Evolutionary conservation across 2,797 vertebrate genomes (phyloP).

Genomic region (Huso huso): DNA sequence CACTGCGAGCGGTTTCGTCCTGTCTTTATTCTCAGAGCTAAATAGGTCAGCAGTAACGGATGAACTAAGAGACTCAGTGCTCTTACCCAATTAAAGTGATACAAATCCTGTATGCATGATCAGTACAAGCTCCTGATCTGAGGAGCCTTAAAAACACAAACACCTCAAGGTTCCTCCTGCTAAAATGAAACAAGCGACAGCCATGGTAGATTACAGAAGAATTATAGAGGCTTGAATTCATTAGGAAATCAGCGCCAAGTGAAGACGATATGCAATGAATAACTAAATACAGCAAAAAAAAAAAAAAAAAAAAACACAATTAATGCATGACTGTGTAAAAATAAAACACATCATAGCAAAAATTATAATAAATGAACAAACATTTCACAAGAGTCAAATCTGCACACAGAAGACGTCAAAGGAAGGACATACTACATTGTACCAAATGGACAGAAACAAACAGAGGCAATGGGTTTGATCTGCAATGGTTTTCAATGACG

Average conservation of each 20-base stretch:
- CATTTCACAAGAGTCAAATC: slow-evolving; percentile 32
- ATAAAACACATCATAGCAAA: slow-evolving; percentile 15
- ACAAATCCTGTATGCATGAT: slow-evolving; percentile 37
- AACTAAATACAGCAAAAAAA: background rate
- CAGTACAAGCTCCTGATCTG: slow-evolving; percentile 31
- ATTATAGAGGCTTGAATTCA: background rate
- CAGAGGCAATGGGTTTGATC: background rate
- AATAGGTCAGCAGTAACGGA: slow-evolving; percentile 60
- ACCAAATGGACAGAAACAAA: background rate
- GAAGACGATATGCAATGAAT: too few relatives aligned
- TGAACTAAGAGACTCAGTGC: slow-evolving; percentile 54
- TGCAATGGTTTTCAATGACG: background rate
- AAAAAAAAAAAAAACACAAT: background rate
- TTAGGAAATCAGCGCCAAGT: too few relatives aligned
- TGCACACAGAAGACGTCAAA: slow-evolving; percentile 18
- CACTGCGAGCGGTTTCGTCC: slow-evolving; percentile 2
- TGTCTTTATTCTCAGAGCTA: slow-evolving; percentile 48
- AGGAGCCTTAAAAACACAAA: slow-evolving; percentile 18
- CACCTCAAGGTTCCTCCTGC: background rate
- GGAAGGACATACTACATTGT: background rate
- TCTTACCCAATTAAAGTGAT: slow-evolving; percentile 63
- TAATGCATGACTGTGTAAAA: background rate
- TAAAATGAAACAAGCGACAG: background rate
- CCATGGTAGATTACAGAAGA: background rate
- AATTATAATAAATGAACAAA: slow-evolving; percentile 22